These are phyloP conservation scores for Coremacera marginata DNA, from an alignment of 2,888 invertebrate species.

Conservation along the genomic window DNA sequence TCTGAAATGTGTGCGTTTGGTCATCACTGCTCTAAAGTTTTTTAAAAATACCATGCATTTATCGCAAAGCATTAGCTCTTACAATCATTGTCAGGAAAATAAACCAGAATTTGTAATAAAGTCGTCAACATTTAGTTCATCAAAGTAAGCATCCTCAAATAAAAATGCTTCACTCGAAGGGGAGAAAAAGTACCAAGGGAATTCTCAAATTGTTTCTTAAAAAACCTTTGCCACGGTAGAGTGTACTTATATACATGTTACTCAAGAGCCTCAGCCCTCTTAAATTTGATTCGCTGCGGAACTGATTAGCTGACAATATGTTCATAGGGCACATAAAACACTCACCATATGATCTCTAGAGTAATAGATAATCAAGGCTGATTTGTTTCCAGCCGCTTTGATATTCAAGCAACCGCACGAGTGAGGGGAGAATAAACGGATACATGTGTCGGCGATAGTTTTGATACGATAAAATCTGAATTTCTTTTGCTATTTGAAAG, in stretches of 20 bases:
- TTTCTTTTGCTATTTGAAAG: slow-evolving; percentile 52
- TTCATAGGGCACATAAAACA: slow-evolving; percentile 52
- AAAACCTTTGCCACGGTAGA: neutral
- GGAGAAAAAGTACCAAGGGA: neutral
- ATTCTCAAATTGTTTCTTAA: neutral
- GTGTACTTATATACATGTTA: neutral
- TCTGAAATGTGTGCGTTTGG: too few relatives aligned
- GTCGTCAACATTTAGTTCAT: slow-evolving; percentile 3
- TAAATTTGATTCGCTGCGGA: slow-evolving; percentile 63
- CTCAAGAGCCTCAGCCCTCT: slow-evolving; percentile 50
- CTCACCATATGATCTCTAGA: slow-evolving; percentile 29
- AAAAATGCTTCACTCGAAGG: neutral
- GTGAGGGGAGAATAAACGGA: slow-evolving; percentile 69
- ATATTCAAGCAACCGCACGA: slow-evolving; percentile 49
- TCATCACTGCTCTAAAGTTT: too few relatives aligned
- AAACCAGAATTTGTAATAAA: neutral
- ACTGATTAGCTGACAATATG: slow-evolving; percentile 69
- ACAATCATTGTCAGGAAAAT: too few relatives aligned
- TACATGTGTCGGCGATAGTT: slow-evolving; percentile 70
- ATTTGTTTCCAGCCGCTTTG: slow-evolving; percentile 23
- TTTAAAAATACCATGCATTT: too few relatives aligned
- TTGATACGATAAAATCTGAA: slow-evolving; percentile 68
- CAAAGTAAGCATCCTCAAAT: slow-evolving; percentile 28
- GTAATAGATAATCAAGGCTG: slow-evolving; percentile 28
- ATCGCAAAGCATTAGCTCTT: too few relatives aligned